phyloP scores from a whole-genome alignment of 1,140 invertebrate genomes.

The Ips nitidus region DNA sequence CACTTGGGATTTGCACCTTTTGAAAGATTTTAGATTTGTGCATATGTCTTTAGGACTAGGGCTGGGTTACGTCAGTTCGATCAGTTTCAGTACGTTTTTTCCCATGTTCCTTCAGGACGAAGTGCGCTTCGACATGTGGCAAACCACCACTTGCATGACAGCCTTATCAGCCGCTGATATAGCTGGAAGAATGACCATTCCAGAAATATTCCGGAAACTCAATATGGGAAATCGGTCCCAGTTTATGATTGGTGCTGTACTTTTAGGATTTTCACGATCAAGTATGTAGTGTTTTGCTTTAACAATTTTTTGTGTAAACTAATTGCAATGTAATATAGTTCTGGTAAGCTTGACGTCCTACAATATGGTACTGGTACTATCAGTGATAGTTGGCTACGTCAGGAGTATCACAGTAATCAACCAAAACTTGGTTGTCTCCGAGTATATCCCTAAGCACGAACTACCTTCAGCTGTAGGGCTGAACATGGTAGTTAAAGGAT shows the following conservation, averaged over 20 bases:
- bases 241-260: conserved; percentile 57
- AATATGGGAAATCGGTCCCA: conserved; percentile 59
- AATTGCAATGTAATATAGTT: conserved; percentile 42
- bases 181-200: conserved; percentile 63
- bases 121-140: conserved; percentile 55
- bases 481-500: conserved; percentile 72
- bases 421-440: conserved; percentile 69
- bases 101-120: conserved; percentile 65
- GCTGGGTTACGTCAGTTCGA: conserved; percentile 65
- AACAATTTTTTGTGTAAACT: too few relatives aligned
- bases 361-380: conserved; percentile 52
- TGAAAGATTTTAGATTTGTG: conserved; percentile 61
- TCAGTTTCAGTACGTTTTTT: conserved; percentile 69
- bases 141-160: conserved; percentile 68
- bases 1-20: conserved; percentile 62
- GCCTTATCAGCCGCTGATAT: conserved; percentile 65
- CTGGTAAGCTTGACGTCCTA: conserved; percentile 57
- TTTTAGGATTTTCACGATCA: conserved; percentile 51
- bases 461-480: conserved; percentile 69
- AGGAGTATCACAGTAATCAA: conserved; percentile 68
- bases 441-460: conserved; percentile 61
- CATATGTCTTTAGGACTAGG: conserved; percentile 67
- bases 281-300: conserved; percentile 45
- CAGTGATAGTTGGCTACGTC: conserved; percentile 63
- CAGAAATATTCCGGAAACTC: conserved; percentile 63